A percentile compares a stretch with the other conserved stretches of the same genome.
phyloP scores from a whole-genome alignment of 1,140 invertebrate genomes.

The Calliopsis andreniformis region DNA sequence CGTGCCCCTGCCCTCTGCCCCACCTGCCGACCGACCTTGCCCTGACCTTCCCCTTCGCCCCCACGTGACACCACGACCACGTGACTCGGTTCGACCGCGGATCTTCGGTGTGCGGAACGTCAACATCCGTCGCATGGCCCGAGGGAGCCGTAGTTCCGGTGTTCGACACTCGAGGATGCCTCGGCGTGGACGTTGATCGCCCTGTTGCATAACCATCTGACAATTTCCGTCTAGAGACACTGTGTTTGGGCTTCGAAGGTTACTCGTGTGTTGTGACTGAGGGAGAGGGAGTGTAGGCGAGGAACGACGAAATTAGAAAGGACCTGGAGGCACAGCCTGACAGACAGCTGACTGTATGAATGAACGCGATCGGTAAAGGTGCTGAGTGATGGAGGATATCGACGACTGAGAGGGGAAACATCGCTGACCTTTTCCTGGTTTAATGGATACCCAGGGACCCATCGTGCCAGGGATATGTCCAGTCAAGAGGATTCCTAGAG shows the following conservation, averaged over 20 bases:
- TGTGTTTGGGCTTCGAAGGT: background rate
- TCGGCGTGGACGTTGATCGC: constrained; percentile 11
- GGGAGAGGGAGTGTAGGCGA: background rate
- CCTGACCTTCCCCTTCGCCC: constrained; percentile 22
- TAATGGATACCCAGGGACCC: background rate
- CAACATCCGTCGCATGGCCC: constrained; percentile 32
- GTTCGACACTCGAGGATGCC: constrained; percentile 10
- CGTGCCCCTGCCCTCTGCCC: background rate
- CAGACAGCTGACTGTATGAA: background rate
- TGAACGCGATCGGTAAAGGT: background rate
- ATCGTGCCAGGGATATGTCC: no score
- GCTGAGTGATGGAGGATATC: background rate
- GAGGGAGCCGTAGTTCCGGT: constrained; percentile 7
- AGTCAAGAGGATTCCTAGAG: no score
- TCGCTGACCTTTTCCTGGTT: background rate
- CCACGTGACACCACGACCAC: constrained; percentile 62
- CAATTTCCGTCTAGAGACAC: no score
- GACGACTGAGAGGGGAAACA: background rate
- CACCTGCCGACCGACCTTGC: background rate
- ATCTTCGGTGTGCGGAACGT: constrained; percentile 16
- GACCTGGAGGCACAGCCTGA: background rate
- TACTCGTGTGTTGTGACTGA: background rate
- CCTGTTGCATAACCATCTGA: constrained; percentile 15
- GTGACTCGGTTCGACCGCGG: constrained; percentile 55
- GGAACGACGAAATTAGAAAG: background rate